phyloP scores from a whole-genome alignment of 2,888 invertebrate species.

The Dioctria rufipes region DNA sequence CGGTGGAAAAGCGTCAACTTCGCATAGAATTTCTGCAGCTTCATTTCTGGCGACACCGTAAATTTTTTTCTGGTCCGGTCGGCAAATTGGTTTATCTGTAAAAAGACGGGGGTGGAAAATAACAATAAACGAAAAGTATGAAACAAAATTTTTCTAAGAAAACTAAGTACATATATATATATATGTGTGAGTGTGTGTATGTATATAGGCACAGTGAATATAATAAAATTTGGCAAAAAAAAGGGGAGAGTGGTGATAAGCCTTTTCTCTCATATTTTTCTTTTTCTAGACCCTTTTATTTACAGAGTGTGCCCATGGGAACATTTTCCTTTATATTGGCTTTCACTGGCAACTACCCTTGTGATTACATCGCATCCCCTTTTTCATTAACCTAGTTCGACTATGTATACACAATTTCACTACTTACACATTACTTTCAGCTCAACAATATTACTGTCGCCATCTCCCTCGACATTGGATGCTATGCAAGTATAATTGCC shows the following conservation, averaged over 20 bases:
- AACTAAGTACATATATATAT: not conserved
- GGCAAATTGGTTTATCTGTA: slow-evolving; percentile 81
- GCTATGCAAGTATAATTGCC: slow-evolving; percentile 92
- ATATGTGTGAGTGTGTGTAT: too few relatives aligned
- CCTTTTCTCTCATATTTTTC: slow-evolving; percentile 23
- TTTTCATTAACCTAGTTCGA: slow-evolving; percentile 30
- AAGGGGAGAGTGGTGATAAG: not conserved
- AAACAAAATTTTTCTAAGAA: not conserved
- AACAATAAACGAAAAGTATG: not conserved
- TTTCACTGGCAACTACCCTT: slow-evolving; percentile 18
- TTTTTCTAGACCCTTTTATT: slow-evolving; percentile 37
- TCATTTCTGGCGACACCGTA: slow-evolving; percentile 90
- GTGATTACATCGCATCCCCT: slow-evolving; percentile 40
- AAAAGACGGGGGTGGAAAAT: not conserved
- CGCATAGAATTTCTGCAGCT: slow-evolving; percentile 84
- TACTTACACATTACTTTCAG: slow-evolving; percentile 94
- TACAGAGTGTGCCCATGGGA: slow-evolving; percentile 19
- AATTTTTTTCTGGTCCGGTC: slow-evolving; percentile 80
- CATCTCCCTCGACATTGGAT: slow-evolving; percentile 93
- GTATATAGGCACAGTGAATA: not conserved
- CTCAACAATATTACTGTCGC: slow-evolving; percentile 84
- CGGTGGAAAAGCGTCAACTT: slow-evolving; percentile 88
- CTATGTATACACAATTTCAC: not conserved
- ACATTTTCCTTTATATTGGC: slow-evolving; percentile 22
- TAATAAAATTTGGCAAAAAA: slow-evolving; percentile 37